Evolutionary conservation across 2,113 vertebrate genomes (phyloP).

Genomic region (Halichoerus grypus): DNA sequence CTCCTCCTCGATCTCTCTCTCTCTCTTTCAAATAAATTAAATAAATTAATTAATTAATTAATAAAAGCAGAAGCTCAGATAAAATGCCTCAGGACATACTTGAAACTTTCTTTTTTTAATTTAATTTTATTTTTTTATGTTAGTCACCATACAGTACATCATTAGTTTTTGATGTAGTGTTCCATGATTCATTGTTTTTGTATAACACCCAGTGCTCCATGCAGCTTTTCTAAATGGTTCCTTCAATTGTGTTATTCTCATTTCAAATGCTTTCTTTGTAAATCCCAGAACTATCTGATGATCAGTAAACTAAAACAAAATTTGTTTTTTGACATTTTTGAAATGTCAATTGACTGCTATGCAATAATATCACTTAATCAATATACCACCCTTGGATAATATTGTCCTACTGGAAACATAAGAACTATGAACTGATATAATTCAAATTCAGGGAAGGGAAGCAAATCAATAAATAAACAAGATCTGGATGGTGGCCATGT

Average conservation of each 20-base stretch:
- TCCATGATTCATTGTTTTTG: too few species aligned
- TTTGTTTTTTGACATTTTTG: not conserved
- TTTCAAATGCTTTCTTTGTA: slow-evolving; percentile 37
- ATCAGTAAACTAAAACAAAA: slow-evolving; percentile 42
- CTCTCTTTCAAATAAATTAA: too few species aligned
- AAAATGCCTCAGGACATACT: not conserved
- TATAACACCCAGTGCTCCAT: too few species aligned
- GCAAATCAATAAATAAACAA: not conserved
- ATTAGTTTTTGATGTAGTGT: too few species aligned
- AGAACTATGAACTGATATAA: not conserved
- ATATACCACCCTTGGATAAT: not conserved
- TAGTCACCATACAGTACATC: too few species aligned
- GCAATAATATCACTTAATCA: not conserved
- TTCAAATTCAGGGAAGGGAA: not conserved
- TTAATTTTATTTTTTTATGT: too few species aligned
- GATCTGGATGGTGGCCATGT: too few species aligned
- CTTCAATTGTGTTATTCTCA: not conserved
- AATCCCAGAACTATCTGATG: slow-evolving; percentile 22
- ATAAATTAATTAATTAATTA: too few species aligned
- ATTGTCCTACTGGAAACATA: not conserved
- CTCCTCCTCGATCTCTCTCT: too few species aligned
- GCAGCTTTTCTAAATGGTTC: not conserved
- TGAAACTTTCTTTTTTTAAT: not conserved
- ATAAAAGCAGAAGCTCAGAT: not conserved
- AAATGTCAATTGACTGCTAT: not conserved